Base-by-base conservation (phyloP, 2,113 vertebrate species). In the Neolamprologus toae region DNA sequence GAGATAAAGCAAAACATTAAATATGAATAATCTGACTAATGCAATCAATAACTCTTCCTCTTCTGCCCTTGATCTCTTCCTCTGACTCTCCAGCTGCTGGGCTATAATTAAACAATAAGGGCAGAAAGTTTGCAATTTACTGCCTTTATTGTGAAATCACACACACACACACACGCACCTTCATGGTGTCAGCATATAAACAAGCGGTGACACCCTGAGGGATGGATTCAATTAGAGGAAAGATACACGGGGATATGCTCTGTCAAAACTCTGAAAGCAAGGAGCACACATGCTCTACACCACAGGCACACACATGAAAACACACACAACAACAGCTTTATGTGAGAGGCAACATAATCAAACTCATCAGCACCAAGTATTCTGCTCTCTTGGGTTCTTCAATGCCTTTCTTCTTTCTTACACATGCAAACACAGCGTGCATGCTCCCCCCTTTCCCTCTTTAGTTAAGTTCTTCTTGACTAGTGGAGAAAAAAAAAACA, bases 71-170 rank as follows among this genome's bases (percentile, higher is more conserved):
- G 2, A 42, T 90, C 89, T 86, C 89, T 87, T 91, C 91, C 83
- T 92, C 82, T 33, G 16, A 61, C 85, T 90, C 83, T 84, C 76
- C 89, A 92, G 90, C 92, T 91, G 87, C 54, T 55, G 86, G 80
- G 87, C 85, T 92, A 93, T 95, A 93, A 95, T 95, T 95, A 95
- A 93, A 93, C 89, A 91, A 89, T 90, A 90, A 45, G 85, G 55
- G 80, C 55, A 86, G 85, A 80, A 76, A 49, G 61, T 80, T 84
- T 68, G 81, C 26, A 80, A 57, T 79, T 61, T 66, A 85, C 54
- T 81, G 71, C 49, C 80, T 85, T 63, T 61, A 71, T 28, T 13
- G 37, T 76, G 63, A 86, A 82, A 66, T 17, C 57, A 54, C 55
- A 28, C 55, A 28, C 55, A 26, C 47, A 59, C 57, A 83, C 81